Evolutionary conservation across 2,888 invertebrate genomes (phyloP), one percentile per base, ranked within the genome.

Genomic region (Microplitis manilae): DNA sequence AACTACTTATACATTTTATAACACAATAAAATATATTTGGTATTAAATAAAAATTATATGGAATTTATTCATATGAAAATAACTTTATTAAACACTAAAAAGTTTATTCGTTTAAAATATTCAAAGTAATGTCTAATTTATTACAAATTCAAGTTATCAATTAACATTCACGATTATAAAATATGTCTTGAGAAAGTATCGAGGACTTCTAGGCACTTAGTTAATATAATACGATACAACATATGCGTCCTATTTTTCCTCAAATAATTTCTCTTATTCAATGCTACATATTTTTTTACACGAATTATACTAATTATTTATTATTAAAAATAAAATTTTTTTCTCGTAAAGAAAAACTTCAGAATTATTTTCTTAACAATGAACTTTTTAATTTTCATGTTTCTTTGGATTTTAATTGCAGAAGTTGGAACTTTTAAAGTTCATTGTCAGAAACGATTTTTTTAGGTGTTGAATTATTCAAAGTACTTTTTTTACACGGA

Each of bases 181-280:
- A 50, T 50, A 50, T 50, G 9, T 50, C 50, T 50, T 50, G 50
- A 50, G 50, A 50, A 50, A 50, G 50, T 50, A 50, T 50, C 50
- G 50, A 50, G 30, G 30, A 30, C 30, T 30, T 30, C 30, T 30
- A 30, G 30, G 50, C 50, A 4, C 13, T 8, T 5, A 13, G 50
- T 8, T 50, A 50, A 13, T 9, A 50, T 50, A 9, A 50, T 50
- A 50, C 62, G n/a, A 15, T 62, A 17, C 17, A 7, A 13, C 62
- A 15, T 62, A n/a, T 15, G 62, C n/a, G 20, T 7, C 62, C 15
- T 62, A 15, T 62, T 62, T 62, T 62, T 62, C 20, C 62, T 62
- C 62, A 7, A 62, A 62, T 62, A 62, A 62, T 20, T 62, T 62
- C 20, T 62, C 17, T 62, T 15, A 50, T 50, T 50, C 50, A 50